phyloP scores from a whole-genome alignment of 1,140 invertebrate genomes.

The Megathymus violae region DNA sequence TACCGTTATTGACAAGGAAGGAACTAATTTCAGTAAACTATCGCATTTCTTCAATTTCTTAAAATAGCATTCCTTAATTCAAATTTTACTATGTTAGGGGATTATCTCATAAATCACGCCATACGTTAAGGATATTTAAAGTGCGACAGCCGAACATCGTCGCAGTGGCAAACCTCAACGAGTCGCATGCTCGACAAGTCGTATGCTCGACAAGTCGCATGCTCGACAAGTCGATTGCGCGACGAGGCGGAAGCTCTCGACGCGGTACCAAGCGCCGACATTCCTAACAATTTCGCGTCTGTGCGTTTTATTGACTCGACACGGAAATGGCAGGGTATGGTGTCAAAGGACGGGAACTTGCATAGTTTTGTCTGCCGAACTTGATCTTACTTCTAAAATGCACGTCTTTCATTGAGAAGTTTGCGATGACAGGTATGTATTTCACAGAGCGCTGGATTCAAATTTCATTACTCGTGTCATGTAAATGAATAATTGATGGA shows the following conservation, averaged over 20 bases:
- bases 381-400: background rate
- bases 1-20: too few species aligned
- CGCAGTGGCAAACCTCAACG: constrained; percentile 37
- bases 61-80: too few species aligned
- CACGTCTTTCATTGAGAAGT: constrained; percentile 8
- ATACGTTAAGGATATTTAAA: constrained; percentile 12
- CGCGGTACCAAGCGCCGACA: too few species aligned
- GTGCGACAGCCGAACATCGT: constrained; percentile 49
- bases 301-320: constrained; percentile 46
- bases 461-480: too few species aligned
- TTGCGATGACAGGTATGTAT: background rate
- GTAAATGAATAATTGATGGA: too few species aligned
- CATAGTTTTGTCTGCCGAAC: constrained; percentile 20
- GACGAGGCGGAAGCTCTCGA: constrained; percentile 14
- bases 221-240: constrained; percentile 34
- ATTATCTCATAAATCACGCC: background rate
- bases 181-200: too few species aligned
- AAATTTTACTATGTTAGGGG: too few species aligned
- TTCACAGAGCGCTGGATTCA: too few species aligned
- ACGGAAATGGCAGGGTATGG: constrained; percentile 38
- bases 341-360: constrained; percentile 17
- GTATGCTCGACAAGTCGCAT: too few species aligned
- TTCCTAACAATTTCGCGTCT: constrained; percentile 40
- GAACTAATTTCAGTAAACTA: too few species aligned
- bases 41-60: too few species aligned